Evolutionary conservation across 2,797 vertebrate genomes (phyloP), one percentile per base, ranked within the genome.

Genomic region (Chaunax sp.): DNA sequence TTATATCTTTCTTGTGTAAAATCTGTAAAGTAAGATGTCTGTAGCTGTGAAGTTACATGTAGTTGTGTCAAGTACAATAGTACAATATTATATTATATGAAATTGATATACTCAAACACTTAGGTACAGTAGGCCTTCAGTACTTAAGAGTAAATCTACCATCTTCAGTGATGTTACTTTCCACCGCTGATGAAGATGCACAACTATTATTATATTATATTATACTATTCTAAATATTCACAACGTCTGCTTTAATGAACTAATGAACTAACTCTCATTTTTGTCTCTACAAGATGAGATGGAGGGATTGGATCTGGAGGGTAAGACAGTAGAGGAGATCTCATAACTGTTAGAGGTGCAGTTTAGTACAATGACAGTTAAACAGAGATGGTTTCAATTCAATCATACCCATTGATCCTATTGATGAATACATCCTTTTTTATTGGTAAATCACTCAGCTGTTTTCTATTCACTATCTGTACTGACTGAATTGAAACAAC

Each of bases 261-360:
- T 87, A 88, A 90, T 84, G 28, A 47, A 66, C 69, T 90, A 47
- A 66, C 69, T 90, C 66, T 87, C 46, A 72, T 89, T 89, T 92
- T 64, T 92, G 64, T 82, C 60, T 78, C 75, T 80, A 67, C 85
- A 92, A 94, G 93, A 94, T 87, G 91, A 94, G 81, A 91, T 94
- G 93, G 94, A 93, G 72, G 92, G 93, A 72, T 90, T 93, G 92
- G 92, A 93, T 75, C 82, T 94, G 73, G 93, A 95, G 93, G 92
- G 93, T 94, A 94, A 94, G 93, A 78, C 10, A 64, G 79, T 70
- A 88, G 73, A 75, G 62, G 59, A 64, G 44, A 61, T 20, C 20
- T 45, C 37, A 62, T 66, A 69, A 40, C 64, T 72, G 55, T 47
- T 69, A 70, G 63, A 74, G 23, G 55, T 78, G 35, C 28, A 61